A percentile compares a stretch with the other conserved stretches of the same genome.
Conservation (phyloP, 30 jellyfish, hydroid and myxozoan species). For the Mastigias papua region DNA sequence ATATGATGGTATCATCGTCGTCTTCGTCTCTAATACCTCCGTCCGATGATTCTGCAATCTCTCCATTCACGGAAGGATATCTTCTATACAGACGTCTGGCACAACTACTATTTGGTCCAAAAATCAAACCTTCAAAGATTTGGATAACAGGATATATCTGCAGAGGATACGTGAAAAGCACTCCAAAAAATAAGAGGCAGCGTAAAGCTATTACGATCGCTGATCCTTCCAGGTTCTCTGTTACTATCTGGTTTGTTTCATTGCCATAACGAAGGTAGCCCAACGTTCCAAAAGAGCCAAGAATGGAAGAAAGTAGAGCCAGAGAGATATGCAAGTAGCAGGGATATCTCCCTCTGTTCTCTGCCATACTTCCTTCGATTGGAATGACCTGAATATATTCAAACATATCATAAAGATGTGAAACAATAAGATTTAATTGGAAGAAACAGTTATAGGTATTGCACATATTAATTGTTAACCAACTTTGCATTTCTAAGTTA, state of each 20-base stretch:
- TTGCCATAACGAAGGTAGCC: conserved; percentile 95
- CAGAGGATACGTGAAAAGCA: conserved; percentile 94
- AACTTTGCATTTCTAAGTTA: background rate
- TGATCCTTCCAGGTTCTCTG: conserved; percentile 82
- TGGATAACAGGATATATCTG: conserved; percentile 96
- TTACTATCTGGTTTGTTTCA: conserved; percentile 92
- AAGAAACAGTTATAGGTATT: background rate
- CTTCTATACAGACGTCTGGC: conserved; percentile 22
- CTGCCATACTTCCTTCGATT: conserved; percentile 99
- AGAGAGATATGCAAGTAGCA: conserved; percentile 90
- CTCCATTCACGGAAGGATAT: conserved; percentile 36
- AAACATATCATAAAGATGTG: background rate
- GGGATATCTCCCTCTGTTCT: conserved; percentile 92
- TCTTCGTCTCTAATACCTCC: background rate
- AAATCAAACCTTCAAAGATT: conserved; percentile 76
- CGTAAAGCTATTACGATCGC: conserved; percentile 81
- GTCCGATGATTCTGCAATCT: conserved; percentile 14
- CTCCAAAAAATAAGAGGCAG: conserved; percentile 90
- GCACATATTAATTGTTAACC: too few relatives aligned
- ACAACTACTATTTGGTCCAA: conserved; percentile 59
- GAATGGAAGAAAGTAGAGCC: conserved; percentile 70
- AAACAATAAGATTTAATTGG: background rate
- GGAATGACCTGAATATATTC: conserved; percentile 87
- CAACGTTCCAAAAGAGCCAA: conserved; percentile 89
- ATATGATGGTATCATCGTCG: background rate